These are phyloP conservation scores for Heliornis fulica DNA, from an alignment of 2,113 vertebrate genomes.

Conservation along the genomic window DNA sequence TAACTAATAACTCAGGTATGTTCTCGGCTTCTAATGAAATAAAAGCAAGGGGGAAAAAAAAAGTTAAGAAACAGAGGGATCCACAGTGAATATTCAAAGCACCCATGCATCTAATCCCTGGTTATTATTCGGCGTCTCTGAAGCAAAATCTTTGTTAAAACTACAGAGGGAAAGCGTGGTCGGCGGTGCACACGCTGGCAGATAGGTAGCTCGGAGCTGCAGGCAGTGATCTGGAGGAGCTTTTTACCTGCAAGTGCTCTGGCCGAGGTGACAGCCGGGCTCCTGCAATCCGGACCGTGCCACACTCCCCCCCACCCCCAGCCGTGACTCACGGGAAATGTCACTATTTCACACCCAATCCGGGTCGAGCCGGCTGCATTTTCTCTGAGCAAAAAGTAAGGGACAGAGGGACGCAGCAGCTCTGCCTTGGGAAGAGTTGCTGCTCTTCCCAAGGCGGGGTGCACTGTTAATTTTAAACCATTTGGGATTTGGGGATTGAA, in stretches of 20 bases:
- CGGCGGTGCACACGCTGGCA: background rate
- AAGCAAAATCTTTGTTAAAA: background rate
- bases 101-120: background rate
- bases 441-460: no score
- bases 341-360: no score
- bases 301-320: accelerated
- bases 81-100: background rate
- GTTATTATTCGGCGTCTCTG: background rate
- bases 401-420: no score
- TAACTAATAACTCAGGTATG: background rate
- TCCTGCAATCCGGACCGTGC: background rate
- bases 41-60: background rate
- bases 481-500: no score
- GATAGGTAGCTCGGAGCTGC: background rate
- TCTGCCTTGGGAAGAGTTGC: no score
- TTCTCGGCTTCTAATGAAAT: background rate
- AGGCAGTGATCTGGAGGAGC: background rate
- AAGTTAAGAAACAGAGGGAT: background rate
- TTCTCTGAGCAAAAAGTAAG: no score
- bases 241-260: background rate
- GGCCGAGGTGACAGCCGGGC: background rate
- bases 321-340: background rate
- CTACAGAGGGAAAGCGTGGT: background rate
- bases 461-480: no score
- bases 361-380: no score